These are phyloP conservation scores for Polydrusus cervinus DNA, from an alignment of 2,888 invertebrate genomes.

Conservation along the genomic window DNA sequence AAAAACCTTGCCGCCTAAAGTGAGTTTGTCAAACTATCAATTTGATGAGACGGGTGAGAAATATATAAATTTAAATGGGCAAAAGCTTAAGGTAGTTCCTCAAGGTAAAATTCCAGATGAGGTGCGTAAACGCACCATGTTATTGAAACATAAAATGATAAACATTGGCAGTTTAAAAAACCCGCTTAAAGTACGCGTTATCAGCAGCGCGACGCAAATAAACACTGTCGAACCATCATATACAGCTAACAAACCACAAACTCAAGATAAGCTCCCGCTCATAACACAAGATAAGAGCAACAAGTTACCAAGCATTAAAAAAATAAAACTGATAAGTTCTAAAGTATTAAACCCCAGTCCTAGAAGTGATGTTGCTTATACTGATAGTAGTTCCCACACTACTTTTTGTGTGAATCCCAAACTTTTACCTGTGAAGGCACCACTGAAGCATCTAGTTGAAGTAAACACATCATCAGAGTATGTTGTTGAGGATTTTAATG, in stretches of 20 bases:
- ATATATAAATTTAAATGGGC: constrained; percentile 59
- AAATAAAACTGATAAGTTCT: constrained; percentile 37
- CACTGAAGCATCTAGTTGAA: not conserved
- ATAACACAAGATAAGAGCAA: constrained; percentile 19
- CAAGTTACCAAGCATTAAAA: constrained; percentile 16
- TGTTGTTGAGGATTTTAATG: not conserved
- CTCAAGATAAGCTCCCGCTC: constrained; percentile 18
- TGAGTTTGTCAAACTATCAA: constrained; percentile 26
- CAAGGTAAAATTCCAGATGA: constrained; percentile 42
- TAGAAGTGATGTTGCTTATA: constrained; percentile 7
- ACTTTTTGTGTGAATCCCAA: constrained; percentile 32
- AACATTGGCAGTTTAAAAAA: constrained; percentile 39
- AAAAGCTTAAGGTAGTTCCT: constrained; percentile 59
- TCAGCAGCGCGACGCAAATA: constrained; percentile 39
- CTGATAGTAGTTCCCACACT: constrained; percentile 11
- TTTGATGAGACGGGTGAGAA: constrained; percentile 56
- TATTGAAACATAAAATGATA: constrained; percentile 38
- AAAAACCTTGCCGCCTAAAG: not conserved
- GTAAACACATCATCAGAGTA: not conserved
- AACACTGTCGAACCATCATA: constrained; percentile 2
- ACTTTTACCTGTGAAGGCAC: constrained; percentile 9
- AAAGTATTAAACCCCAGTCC: constrained; percentile 23
- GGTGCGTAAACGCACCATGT: constrained; percentile 33
- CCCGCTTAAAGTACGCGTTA: constrained; percentile 44
- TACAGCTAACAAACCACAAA: constrained; percentile 8